Base-by-base conservation (phyloP, 2,888 invertebrate genomes). In the Dysmachus trigonus region DNA sequence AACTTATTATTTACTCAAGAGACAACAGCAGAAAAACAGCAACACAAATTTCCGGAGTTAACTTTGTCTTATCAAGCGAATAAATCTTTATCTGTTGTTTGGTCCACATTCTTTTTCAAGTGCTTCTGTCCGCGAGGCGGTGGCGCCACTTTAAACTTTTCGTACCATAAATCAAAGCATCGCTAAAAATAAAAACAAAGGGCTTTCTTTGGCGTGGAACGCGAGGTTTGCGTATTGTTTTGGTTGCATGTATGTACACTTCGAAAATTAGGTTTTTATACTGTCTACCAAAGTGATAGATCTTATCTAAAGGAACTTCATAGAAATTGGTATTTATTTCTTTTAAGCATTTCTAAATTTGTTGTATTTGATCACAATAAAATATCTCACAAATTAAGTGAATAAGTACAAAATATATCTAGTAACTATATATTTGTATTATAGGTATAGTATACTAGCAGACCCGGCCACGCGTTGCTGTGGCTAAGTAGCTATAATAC, bases 141-240 rank as follows among this genome's bases (percentile, higher is more conserved):
- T 73, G 73, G 73, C 73, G 73, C 73, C 73, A 73, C 73, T 73
- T 73, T 73, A 73, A 73, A 73, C 73, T 73, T 73, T 31, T 73
- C 73, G 22, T 31, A 4, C 73, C 73, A 73, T 73, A 73, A 73
- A 73, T 73, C 73, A 73, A 73, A 73, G 73, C 15, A 41, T 15
- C 15, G 38, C 38, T 5, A 15, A 41, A 41, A 41, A 41, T 41
- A 41, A 41, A 15, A 41, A 10, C 38, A 38, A 41, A 15, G 38
- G 38, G 38, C 15, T 35, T 35, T 35, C 35, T 33, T 35, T 35
- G 8, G 8, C 35, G 1, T 1, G 2, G 38, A 41, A 2, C 15
- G 38, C 13, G 15, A 3, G 3, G 10, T 15, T 10, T 41, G 13
- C 15, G 3, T 15, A 3, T 41, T 41, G 1, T 2, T 41, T 3